Evolutionary conservation across 2,797 vertebrate genomes (phyloP).

Genomic region (Agapornis canus): DNA sequence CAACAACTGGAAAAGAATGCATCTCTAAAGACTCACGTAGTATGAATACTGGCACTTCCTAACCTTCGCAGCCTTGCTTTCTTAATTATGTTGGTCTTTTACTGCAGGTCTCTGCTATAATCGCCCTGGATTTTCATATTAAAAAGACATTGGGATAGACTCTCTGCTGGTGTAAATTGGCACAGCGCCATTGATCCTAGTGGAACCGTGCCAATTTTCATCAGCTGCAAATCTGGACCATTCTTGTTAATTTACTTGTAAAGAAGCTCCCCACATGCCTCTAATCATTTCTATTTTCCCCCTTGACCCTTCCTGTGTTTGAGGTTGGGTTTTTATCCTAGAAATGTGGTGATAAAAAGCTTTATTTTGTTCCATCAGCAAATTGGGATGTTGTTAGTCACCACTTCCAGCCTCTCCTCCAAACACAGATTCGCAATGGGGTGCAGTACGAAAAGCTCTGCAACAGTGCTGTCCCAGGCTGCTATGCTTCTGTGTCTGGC

Average conservation of each 20-base stretch:
- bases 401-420: background rate
- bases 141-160: background rate
- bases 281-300: conserved; percentile 63
- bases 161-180: conserved; percentile 29
- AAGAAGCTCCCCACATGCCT: conserved; percentile 51
- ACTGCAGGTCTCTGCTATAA: background rate
- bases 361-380: conserved; percentile 28
- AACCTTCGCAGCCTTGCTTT: background rate
- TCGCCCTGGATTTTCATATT: background rate
- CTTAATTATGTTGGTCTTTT: background rate
- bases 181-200: background rate
- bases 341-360: background rate
- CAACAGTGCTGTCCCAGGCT: background rate
- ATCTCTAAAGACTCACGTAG: background rate
- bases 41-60: background rate
- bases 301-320: conserved; percentile 42
- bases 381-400: background rate
- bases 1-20: background rate
- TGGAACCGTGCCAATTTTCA: conserved; percentile 29
- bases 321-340: conserved; percentile 14
- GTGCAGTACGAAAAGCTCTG: background rate
- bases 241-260: conserved; percentile 49
- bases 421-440: background rate
- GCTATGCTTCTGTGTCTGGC: accelerated
- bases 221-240: conserved; percentile 63